Evolutionary conservation across 2,888 invertebrate genomes (phyloP).

Genomic region (Plemyria rubiginata): DNA sequence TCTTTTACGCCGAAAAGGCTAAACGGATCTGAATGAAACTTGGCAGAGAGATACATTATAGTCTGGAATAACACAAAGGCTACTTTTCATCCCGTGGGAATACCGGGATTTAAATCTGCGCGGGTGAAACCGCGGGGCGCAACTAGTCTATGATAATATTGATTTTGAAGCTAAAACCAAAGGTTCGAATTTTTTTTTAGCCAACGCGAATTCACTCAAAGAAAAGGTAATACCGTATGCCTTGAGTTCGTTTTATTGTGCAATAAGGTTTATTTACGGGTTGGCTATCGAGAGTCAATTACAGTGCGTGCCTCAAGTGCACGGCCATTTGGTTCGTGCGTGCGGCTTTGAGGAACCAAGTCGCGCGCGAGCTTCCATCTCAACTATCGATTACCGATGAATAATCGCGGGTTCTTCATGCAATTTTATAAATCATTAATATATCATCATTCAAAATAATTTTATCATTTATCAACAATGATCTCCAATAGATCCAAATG

Average conservation of each 20-base stretch:
- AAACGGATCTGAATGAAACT: no score
- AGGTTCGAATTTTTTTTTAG: no score
- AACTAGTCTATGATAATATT: no score
- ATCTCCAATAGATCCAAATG: neutral
- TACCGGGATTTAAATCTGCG: no score
- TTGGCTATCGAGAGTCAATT: slow-evolving; percentile 55
- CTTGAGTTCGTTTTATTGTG: slow-evolving; percentile 25
- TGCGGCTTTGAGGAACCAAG: slow-evolving; percentile 29
- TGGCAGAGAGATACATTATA: no score
- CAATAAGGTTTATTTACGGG: slow-evolving; percentile 47
- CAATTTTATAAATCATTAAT: neutral
- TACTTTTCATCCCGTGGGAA: no score
- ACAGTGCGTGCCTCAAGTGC: slow-evolving; percentile 50
- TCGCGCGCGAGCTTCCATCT: slow-evolving; percentile 35
- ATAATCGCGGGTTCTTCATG: neutral
- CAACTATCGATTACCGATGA: slow-evolving; percentile 36
- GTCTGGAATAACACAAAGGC: no score
- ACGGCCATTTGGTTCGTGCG: slow-evolving; percentile 57
- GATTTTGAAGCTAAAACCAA: no score
- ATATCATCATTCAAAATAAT: neutral
- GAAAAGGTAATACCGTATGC: slow-evolving; percentile 6
- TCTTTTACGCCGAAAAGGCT: no score
- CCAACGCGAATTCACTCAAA: neutral
- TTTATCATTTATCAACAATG: neutral
- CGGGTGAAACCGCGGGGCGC: no score